Conservation (phyloP, 2,113 vertebrate species). For the Geococcyx californianus region DNA sequence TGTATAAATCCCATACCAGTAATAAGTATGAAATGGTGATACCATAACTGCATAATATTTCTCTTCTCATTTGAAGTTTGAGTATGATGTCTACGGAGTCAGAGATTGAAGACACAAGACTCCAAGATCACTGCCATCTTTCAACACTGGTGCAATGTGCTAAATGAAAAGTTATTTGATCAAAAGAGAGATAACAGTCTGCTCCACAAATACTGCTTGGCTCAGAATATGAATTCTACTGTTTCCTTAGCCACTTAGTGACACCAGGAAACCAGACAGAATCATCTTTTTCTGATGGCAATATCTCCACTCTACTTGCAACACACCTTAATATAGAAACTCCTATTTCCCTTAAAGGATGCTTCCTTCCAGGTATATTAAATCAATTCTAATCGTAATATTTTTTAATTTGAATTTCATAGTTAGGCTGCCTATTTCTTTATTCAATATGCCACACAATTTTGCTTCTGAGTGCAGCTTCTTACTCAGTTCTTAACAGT, state of each 20-base stretch:
- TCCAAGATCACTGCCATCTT: neutral
- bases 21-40: neutral
- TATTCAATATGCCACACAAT: too few relatives aligned
- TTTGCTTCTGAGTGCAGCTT: too few relatives aligned
- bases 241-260: neutral
- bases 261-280: too few relatives aligned
- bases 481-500: too few relatives aligned
- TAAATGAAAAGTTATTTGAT: neutral
- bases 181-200: neutral
- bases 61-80: neutral
- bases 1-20: neutral
- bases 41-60: neutral
- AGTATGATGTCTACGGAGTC: neutral
- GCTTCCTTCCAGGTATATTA: too few relatives aligned
- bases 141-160: neutral
- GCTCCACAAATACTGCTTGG: neutral
- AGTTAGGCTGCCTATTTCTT: too few relatives aligned
- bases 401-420: too few relatives aligned
- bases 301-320: too few relatives aligned
- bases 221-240: neutral
- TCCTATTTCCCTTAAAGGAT: too few relatives aligned
- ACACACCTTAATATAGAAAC: too few relatives aligned
- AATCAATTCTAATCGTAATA: too few relatives aligned
- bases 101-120: neutral
- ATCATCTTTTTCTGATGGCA: too few relatives aligned